Evolutionary conservation across 2,888 invertebrate genomes (phyloP), one percentile per base, ranked within the genome.

Genomic region (Pantelozetes paolii): DNA sequence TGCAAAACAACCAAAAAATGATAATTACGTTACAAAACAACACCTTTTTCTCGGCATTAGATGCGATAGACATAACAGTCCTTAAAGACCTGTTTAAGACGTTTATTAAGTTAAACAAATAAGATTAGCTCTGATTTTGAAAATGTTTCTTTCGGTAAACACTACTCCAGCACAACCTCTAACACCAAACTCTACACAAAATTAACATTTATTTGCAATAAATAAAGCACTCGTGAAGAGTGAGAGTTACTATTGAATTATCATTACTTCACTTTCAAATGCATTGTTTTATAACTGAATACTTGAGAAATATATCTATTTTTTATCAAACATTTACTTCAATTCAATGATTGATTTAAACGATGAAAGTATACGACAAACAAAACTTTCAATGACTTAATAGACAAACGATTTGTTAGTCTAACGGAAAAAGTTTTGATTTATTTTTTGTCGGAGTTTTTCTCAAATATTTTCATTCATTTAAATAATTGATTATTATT

Each of bases 111-210:
- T 54, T 54, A 62, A 32, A 15, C 32, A 62, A 62, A 62, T 62
- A 62, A 62, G 59, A 62, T 62, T 62, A 62, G 59, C 30, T 32
- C 59, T 62, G 59, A 62, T 62, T 62, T 62, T 32, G 9, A 18
- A 54, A 54, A 45, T 54, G 54, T 54, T 54, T 54, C 54, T 26
- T 54, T 54, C 54, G 54, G 54, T 54, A 54, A 54, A 54, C 54
- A 54, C 54, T 9, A 23, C 5, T n/a, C n/a, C n/a, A n/a, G n/a
- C n/a, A n/a, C n/a, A n/a, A n/a, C n/a, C n/a, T n/a, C n/a, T n/a
- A n/a, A n/a, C n/a, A n/a, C n/a, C n/a, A n/a, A n/a, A n/a, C n/a
- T 26, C 23, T 54, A 23, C 6, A 23, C 26, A 26, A 23, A 54
- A 54, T 54, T 54, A 54, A 54, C 54, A 54, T 54, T 54, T 26